Evolutionary conservation across 1,140 invertebrate species (phyloP), one percentile per base, ranked within the genome.

Genomic region (Hypsibius dujardini): DNA sequence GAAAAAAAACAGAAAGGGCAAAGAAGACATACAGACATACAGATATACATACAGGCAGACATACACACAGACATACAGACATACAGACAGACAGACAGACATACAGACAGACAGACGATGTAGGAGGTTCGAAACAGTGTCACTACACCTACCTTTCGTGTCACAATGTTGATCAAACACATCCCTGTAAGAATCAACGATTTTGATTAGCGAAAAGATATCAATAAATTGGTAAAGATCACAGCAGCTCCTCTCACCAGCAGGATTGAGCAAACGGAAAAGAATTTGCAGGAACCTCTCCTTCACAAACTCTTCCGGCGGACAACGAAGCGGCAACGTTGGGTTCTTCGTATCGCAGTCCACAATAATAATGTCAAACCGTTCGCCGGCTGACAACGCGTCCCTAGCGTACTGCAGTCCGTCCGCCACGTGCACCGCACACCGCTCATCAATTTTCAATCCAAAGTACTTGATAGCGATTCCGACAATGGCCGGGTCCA

Each of bases 341-440:
- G 81, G 76, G 78, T 94, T 90, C 80, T 95, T 95, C 76, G 85
- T 91, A 79, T 95, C 90, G 12, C 94, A 87, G 81, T 95, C 92
- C 75, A 93, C 87, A 70, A 95, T 81, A 71, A 96, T 84, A 1
- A 86, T 84, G 76, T 87, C 82, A 75, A 85, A 89, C 74, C 85
- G 85, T 1, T 79, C 78, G 42, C 82, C 87, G 76, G 79, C 77
- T 72, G 78, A 75, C 59, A 80, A 81, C 76, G 81, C 78, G 70
- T 85, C 81, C 73, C 81, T 78, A 40, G 94, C 80, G 79, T 86
- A 92, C 7, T 86, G 80, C 40, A 94, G 75, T 2, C 91, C 93
- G 82, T 96, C 92, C 74, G 84, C 83, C 71, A 94, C 86, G 71
- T 86, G 81, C 1, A 92, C 86, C 76, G 85, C 82, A n/a, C 93